phyloP scores from a whole-genome alignment of 1,140 invertebrate species.

The Cephus cinctus region DNA sequence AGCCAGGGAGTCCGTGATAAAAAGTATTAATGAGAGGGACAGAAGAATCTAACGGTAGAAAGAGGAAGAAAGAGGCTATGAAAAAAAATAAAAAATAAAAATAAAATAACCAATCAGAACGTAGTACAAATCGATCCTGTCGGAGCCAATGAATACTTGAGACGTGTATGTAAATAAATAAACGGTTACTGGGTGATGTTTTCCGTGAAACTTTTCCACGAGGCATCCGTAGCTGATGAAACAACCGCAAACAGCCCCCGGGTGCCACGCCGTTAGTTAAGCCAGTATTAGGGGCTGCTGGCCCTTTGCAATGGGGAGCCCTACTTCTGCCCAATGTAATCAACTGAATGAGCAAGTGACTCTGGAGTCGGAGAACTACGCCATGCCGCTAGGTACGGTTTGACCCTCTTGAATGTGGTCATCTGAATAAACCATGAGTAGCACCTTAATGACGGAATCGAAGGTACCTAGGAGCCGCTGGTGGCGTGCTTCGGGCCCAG shows the following conservation, averaged over 20 bases:
- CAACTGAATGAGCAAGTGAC: slow-evolving; percentile 51
- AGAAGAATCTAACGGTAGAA: neutral
- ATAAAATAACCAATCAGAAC: no score
- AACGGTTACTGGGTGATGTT: no score
- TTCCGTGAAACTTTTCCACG: neutral
- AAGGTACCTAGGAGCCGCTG: slow-evolving; percentile 25
- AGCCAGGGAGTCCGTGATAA: no score
- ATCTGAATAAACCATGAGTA: slow-evolving; percentile 45
- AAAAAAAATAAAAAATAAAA: no score
- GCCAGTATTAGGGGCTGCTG: slow-evolving; percentile 22
- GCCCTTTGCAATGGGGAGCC: slow-evolving; percentile 3
- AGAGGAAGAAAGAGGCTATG: neutral
- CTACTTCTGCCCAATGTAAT: slow-evolving; percentile 31
- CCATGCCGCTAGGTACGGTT: no score
- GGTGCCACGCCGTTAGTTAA: slow-evolving; percentile 20
- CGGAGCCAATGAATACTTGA: no score
- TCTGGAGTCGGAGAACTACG: no score
- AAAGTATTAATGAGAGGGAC: neutral
- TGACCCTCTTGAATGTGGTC: slow-evolving; percentile 26
- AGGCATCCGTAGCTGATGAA: slow-evolving; percentile 6
- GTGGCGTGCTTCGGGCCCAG: no score
- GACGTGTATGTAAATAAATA: no score
- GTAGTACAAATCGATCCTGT: no score
- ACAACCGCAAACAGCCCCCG: slow-evolving; percentile 22
- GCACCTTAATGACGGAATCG: slow-evolving; percentile 39